phyloP scores from a whole-genome alignment of 2,797 vertebrate species.

The Aldrovandia affinis region DNA sequence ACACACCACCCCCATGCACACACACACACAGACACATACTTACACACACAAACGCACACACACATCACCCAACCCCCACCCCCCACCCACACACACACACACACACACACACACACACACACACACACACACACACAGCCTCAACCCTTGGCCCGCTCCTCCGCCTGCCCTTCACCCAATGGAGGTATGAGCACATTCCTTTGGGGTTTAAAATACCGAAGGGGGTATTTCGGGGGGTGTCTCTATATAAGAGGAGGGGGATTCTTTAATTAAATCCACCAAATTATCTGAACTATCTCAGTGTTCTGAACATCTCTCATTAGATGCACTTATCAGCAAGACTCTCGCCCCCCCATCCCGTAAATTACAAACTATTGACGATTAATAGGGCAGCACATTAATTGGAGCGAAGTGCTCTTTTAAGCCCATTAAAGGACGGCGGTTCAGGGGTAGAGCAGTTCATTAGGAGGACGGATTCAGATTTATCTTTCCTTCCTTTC shows the following conservation, averaged over 20 bases:
- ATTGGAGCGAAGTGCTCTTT: slow-evolving; percentile 70
- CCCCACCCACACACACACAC: neutral
- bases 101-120: neutral
- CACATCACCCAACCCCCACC: slow-evolving; percentile 27
- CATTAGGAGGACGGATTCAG: slow-evolving; percentile 56
- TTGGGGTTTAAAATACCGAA: slow-evolving; percentile 53
- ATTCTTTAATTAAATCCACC: slow-evolving; percentile 39
- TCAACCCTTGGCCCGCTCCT: slow-evolving; percentile 24
- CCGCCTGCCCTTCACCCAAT: slow-evolving; percentile 37
- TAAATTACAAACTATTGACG: slow-evolving; percentile 64
- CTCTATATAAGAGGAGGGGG: slow-evolving; percentile 19
- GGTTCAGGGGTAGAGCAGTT: slow-evolving; percentile 50
- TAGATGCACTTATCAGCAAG: slow-evolving; percentile 51
- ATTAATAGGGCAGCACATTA: slow-evolving; percentile 71
- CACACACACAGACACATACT: too few relatives aligned
- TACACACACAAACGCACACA: neutral
- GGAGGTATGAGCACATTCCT: slow-evolving; percentile 50
- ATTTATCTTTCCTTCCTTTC: slow-evolving; percentile 57
- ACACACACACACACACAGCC: neutral
- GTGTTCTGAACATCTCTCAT: slow-evolving; percentile 42
- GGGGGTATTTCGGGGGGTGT: slow-evolving; percentile 24
- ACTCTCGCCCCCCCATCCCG: slow-evolving; percentile 37
- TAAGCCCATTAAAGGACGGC: slow-evolving; percentile 64
- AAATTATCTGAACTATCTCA: slow-evolving; percentile 35
- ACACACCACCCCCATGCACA: neutral